phyloP scores from a whole-genome alignment of 2,113 vertebrate genomes.

The Thalassarche chlororhynchos region DNA sequence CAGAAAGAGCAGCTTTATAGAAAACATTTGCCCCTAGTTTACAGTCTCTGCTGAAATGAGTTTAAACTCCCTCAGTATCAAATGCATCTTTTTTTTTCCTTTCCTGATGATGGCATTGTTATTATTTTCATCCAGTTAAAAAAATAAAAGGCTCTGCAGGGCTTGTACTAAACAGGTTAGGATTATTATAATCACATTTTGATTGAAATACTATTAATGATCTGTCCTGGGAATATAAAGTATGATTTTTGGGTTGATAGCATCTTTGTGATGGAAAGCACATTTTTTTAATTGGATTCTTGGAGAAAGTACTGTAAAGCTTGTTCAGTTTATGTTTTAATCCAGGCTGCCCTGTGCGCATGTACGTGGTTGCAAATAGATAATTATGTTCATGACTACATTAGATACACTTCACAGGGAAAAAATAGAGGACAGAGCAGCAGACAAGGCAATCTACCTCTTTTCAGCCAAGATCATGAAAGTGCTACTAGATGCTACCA shows the following conservation, averaged over 20 bases:
- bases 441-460: background rate
- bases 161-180: background rate
- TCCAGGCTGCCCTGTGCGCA: background rate
- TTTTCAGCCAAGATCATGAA: background rate
- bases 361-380: background rate
- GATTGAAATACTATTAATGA: conserved; percentile 46
- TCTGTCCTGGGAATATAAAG: conserved; percentile 4
- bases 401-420: background rate
- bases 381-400: background rate
- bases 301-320: background rate
- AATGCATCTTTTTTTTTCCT: background rate
- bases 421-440: background rate
- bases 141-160: background rate
- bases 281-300: background rate
- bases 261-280: conserved; percentile 4
- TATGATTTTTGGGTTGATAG: background rate
- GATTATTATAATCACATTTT: conserved; percentile 28
- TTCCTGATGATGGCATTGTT: background rate
- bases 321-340: background rate
- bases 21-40: conserved; percentile 41
- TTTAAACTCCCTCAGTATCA: background rate
- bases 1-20: conserved; percentile 33
- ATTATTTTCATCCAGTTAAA: background rate
- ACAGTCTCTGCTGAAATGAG: background rate
- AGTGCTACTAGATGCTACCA: background rate